Percentiles rank a stretch among this genome's conserved stretches.
Conservation (phyloP, 2,888 invertebrate species). For the Agriopis leucophaearia region DNA sequence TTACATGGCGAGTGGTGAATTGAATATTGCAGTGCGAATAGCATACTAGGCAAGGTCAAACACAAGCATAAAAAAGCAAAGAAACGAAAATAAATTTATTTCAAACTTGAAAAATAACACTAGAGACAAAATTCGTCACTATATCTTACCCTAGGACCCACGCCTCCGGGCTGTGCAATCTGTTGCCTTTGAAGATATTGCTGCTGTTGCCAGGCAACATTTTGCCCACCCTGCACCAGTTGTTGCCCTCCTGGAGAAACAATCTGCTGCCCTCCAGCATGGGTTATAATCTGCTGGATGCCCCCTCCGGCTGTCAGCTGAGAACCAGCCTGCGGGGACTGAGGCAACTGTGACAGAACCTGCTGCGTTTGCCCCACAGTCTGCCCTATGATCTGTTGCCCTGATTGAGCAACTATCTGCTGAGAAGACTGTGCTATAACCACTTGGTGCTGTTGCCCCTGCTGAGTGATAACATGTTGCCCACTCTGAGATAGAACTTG, state of each 20-base stretch:
- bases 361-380: conserved; percentile 75
- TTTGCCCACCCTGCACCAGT: conserved; percentile 78
- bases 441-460: conserved; percentile 81
- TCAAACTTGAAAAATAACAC: neutral
- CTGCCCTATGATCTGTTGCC: conserved; percentile 80
- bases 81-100: conserved; percentile 25
- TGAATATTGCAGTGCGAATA: conserved; percentile 3
- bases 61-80: conserved; percentile 36
- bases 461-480: conserved; percentile 81
- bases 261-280: conserved; percentile 81
- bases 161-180: conserved; percentile 81
- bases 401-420: conserved; percentile 79
- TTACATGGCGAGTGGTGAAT: neutral
- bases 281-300: conserved; percentile 83
- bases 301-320: conserved; percentile 71
- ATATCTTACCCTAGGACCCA: conserved; percentile 79
- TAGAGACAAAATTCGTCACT: neutral
- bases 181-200: conserved; percentile 84
- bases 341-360: conserved; percentile 77
- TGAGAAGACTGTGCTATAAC: conserved; percentile 81
- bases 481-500: conserved; percentile 81
- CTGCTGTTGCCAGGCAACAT: conserved; percentile 82
- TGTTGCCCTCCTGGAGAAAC: conserved; percentile 80
- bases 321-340: conserved; percentile 73
- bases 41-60: conserved; percentile 33